Conservation (phyloP, 2,888 invertebrate genomes). For the Drosophila kanekoi region DNA sequence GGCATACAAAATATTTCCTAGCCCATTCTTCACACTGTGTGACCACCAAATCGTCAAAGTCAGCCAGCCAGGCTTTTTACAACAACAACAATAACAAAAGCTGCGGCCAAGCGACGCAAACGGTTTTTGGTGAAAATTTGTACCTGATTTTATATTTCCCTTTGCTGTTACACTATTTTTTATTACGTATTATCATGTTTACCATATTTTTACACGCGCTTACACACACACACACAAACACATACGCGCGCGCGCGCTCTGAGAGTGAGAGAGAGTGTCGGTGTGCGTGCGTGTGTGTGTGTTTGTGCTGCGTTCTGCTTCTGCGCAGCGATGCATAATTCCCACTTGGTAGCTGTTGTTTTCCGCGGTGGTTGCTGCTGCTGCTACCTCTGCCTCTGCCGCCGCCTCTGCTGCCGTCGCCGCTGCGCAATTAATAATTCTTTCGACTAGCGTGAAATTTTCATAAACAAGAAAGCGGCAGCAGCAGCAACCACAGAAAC, state of each 20-base stretch:
- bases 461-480: slow-evolving; percentile 62
- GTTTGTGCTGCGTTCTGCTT: slow-evolving; percentile 78
- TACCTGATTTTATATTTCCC: slow-evolving; percentile 79
- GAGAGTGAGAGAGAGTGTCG: background rate
- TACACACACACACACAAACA: slow-evolving; percentile 54
- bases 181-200: slow-evolving; percentile 79
- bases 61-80: slow-evolving; percentile 61
- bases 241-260: background rate
- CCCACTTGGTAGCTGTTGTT: slow-evolving; percentile 70
- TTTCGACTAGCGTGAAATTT: slow-evolving; percentile 78
- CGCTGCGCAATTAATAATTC: slow-evolving; percentile 80
- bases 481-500: slow-evolving; percentile 65
- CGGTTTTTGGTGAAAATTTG: slow-evolving; percentile 79
- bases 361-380: slow-evolving; percentile 52
- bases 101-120: slow-evolving; percentile 70
- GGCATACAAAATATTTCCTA: slow-evolving; percentile 74
- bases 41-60: slow-evolving; percentile 79
- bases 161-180: slow-evolving; percentile 69
- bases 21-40: slow-evolving; percentile 78
- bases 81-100: slow-evolving; percentile 42
- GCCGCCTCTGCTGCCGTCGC: slow-evolving; percentile 12
- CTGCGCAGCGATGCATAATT: slow-evolving; percentile 84
- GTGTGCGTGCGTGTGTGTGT: slow-evolving; percentile 32
- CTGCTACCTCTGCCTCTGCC: slow-evolving; percentile 37
- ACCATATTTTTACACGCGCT: slow-evolving; percentile 79